Evolutionary conservation across 1,140 invertebrate genomes (phyloP).

Genomic region (Habropoda laboriosa): DNA sequence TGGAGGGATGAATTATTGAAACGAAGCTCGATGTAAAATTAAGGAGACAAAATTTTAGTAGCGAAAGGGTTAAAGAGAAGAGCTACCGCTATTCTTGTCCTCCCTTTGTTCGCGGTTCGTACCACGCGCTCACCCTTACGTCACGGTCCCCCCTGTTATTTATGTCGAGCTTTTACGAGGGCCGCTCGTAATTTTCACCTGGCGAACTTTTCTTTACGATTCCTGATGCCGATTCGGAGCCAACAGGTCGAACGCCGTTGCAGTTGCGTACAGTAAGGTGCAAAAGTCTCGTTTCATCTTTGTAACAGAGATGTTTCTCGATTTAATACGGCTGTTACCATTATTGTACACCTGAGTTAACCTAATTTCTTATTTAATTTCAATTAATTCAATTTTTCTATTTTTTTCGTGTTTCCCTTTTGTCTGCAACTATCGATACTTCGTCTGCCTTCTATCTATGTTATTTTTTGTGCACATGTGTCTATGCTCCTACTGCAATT

Average conservation of each 20-base stretch:
- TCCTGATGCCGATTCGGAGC: not conserved
- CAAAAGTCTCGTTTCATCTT: not conserved
- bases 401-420: too few species aligned
- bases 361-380: too few species aligned
- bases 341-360: too few species aligned
- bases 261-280: not conserved
- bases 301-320: not conserved
- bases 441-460: too few species aligned
- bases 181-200: constrained; percentile 30
- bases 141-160: constrained; percentile 44
- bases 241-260: not conserved
- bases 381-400: too few species aligned
- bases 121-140: not conserved
- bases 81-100: not conserved
- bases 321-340: not conserved
- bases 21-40: too few species aligned
- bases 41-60: too few species aligned
- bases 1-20: too few species aligned
- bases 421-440: too few species aligned
- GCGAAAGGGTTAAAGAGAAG: constrained; percentile 9
- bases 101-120: not conserved
- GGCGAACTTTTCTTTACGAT: constrained; percentile 51
- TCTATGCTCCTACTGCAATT: too few species aligned
- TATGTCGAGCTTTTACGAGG: constrained; percentile 48
- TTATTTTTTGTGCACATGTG: too few species aligned